These are phyloP conservation scores for Julus scanicus DNA, from an alignment of 2,888 invertebrate genomes.

Conservation along the genomic window DNA sequence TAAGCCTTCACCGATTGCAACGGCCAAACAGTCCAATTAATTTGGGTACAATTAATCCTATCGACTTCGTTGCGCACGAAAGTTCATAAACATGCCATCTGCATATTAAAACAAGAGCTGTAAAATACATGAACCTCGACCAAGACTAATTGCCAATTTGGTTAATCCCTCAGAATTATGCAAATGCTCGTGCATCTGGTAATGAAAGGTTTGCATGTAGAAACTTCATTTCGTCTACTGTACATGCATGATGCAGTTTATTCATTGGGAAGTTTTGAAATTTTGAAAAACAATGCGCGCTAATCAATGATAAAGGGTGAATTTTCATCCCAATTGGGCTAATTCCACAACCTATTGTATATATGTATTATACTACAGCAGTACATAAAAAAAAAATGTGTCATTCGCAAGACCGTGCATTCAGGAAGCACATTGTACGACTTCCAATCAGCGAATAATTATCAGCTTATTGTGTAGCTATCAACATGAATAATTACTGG, in stretches of 20 bases:
- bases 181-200: slow-evolving; percentile 7
- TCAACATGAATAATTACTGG: neutral
- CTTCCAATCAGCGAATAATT: neutral
- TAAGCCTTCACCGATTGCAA: neutral
- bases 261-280: neutral
- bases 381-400: neutral
- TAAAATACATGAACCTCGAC: neutral
- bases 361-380: neutral
- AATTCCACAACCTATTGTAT: neutral
- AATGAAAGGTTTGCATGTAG: neutral
- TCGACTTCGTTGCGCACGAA: neutral
- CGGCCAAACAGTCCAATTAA: slow-evolving; percentile 13
- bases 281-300: neutral
- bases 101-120: neutral
- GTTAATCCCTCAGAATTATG: slow-evolving; percentile 8
- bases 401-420: neutral
- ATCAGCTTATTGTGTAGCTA: neutral
- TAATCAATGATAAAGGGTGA: neutral
- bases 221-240: neutral
- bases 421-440: neutral
- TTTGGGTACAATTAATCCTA: neutral
- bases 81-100: slow-evolving; percentile 12
- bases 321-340: neutral
- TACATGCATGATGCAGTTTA: neutral
- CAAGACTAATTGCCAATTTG: neutral